Base-by-base conservation (phyloP, 1,140 invertebrate genomes). In the Drosophila virilis region DNA sequence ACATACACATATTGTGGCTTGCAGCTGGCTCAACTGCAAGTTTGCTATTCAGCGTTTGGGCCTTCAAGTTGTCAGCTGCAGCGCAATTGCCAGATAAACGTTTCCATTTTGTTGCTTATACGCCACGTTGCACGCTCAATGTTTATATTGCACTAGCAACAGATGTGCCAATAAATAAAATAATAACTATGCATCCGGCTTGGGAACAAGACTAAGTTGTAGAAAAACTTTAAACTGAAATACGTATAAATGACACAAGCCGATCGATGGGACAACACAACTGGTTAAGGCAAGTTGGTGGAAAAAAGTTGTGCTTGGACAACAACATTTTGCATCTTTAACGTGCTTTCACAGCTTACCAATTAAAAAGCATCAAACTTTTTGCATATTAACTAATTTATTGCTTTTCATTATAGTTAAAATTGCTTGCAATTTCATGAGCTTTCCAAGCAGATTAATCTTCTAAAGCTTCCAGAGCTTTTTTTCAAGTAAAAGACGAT, bases 61-160 rank as follows among this genome's bases (percentile, higher is more conserved):
- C 33, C 46, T 43, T 73, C 48, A 48, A 48, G 48, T 43, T 74
- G 57, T 74, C 71, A 69, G 66, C 65, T 60, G 65, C 65, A 55
- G 22, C 35, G 40, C 58, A 61, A 65, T 60, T 65, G 62, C 28
- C 12, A 28, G 13, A 52, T 50, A 52, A 61, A 45, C 64, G 43
- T 67, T 83, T 62, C 43, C 45, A 69, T 81, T 60, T 78, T 62
- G 65, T 78, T 81, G 57, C 79, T 58, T 66, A 82, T 79, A 71
- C 80, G 80, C 66, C 75, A 75, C 73, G 76, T 83, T 64, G 50
- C 64, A 40, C 37, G 45, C 60, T 8, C 48, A 50, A 51, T 64
- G 46, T 43, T 71, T 28, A 33, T 55, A 60, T 54, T 55, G 38
- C 78, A 13, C 48, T 43, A 55, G 46, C 50, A 32, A 40, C 67